phyloP scores from a whole-genome alignment of 1,140 invertebrate genomes.

The roundworm (Caenorhabditis elegans) region WBcel235 BX284606.5:15590001-15590500 shows the following conservation, averaged over 20 bases:
- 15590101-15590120: conserved; percentile 37
- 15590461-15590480: not conserved
- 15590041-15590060: not conserved
- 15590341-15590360: conserved; percentile 8
- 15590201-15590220: conserved; percentile 37
- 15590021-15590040: no score
- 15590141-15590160: conserved; percentile 42
- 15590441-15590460: no score
- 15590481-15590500: no score
- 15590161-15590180: conserved; percentile 41
- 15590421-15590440: no score
- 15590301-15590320: conserved; percentile 40
- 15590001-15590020: conserved; percentile 55
- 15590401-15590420: not conserved
- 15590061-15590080: conserved; percentile 40
- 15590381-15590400: conserved; percentile 15
- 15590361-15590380: conserved; percentile 35
- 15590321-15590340: not conserved
- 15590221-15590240: not conserved
- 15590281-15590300: conserved; percentile 59
- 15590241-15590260: conserved; percentile 53
- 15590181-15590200: conserved; percentile 49
- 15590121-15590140: conserved; percentile 53
- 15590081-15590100: conserved; percentile 49
- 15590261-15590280: conserved; percentile 64